A percentile compares a stretch with the other conserved stretches of the same genome.
Conservation (phyloP, 2,113 vertebrate species). For the cat (Felis catus) region F.catus_Fca126_mat1.0 CM031418.1:1392001-1392500, state of each 20-base stretch:
- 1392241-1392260: background rate
- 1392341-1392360: background rate
- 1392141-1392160: background rate
- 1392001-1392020: background rate
- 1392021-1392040: background rate
- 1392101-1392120: background rate
- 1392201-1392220: background rate
- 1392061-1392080: background rate
- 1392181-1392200: background rate
- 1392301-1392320: background rate
- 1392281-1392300: background rate
- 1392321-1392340: background rate
- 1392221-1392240: background rate
- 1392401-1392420: background rate
- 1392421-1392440: background rate
- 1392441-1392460: background rate
- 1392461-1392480: background rate
- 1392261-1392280: background rate
- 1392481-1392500: background rate
- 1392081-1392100: background rate
- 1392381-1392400: background rate
- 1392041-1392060: background rate
- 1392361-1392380: background rate
- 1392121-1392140: background rate
- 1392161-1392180: background rate